Percentiles rank a stretch among this genome's conserved stretches.
phyloP scores from a whole-genome alignment of 1,140 invertebrate genomes.

The Zelostemma sp. region DNA sequence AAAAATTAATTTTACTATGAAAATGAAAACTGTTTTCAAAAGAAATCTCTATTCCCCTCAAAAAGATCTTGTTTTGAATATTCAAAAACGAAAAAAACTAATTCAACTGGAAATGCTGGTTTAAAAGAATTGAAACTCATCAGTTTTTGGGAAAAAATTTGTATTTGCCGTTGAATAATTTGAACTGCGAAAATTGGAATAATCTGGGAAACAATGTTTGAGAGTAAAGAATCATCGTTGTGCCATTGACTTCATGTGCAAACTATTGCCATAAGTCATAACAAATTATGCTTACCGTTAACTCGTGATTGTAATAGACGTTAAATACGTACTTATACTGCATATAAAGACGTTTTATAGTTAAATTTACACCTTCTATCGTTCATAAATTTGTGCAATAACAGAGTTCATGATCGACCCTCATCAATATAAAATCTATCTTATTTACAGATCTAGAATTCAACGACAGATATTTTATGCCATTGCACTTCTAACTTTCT shows the following conservation, averaged over 20 bases:
- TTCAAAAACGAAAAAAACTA: too few species aligned
- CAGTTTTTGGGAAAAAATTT: too few species aligned
- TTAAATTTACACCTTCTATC: slow-evolving; percentile 64
- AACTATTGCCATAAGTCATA: slow-evolving; percentile 30
- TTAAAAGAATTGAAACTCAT: not conserved
- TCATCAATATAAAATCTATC: slow-evolving; percentile 36
- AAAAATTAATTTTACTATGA: too few species aligned
- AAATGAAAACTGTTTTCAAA: too few species aligned
- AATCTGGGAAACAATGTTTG: too few species aligned
- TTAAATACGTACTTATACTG: slow-evolving; percentile 48
- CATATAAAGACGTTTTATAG: slow-evolving; percentile 57
- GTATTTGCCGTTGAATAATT: too few species aligned
- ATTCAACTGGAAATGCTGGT: not conserved
- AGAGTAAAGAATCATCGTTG: not conserved
- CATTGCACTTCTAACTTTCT: slow-evolving; percentile 11
- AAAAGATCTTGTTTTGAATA: too few species aligned
- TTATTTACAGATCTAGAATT: slow-evolving; percentile 30
- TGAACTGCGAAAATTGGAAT: too few species aligned
- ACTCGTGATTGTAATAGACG: slow-evolving; percentile 50
- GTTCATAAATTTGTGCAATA: slow-evolving; percentile 61
- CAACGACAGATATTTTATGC: slow-evolving; percentile 27
- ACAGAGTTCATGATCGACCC: slow-evolving; percentile 39
- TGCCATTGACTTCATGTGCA: slow-evolving; percentile 16
- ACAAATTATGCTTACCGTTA: slow-evolving; percentile 43
- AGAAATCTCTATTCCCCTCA: too few species aligned